These are phyloP conservation scores for Bubo scandiacus DNA, from an alignment of 2,113 vertebrate genomes.

Conservation along the genomic window DNA sequence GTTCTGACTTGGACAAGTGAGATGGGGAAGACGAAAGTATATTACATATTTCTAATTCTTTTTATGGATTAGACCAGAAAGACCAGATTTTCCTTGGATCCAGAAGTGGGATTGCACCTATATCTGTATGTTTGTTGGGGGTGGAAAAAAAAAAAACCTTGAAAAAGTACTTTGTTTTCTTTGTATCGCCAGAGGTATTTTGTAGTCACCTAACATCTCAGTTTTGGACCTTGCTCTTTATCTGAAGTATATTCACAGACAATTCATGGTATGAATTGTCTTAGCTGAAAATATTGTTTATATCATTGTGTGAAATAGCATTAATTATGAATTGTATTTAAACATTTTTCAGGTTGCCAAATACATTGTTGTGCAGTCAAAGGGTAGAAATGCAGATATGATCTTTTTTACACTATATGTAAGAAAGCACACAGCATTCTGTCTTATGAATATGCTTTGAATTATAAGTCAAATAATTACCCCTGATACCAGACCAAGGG, in stretches of 20 bases:
- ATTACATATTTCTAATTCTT: background rate
- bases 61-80: background rate
- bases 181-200: background rate
- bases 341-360: background rate
- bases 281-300: background rate
- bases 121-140: background rate
- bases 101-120: background rate
- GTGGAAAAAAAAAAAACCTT: background rate
- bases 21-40: constrained; percentile 4
- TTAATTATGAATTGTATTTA: background rate
- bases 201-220: background rate
- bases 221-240: background rate
- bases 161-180: background rate
- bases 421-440: background rate
- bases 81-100: background rate
- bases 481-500: background rate
- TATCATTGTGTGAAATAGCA: background rate
- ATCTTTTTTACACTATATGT: background rate
- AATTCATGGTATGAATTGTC: background rate
- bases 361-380: background rate
- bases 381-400: background rate
- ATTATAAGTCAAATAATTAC: background rate
- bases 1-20: background rate
- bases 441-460: background rate
- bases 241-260: background rate